Evolutionary conservation across 2,888 invertebrate species (phyloP).

Genomic region (Scaptomyza parva): DNA sequence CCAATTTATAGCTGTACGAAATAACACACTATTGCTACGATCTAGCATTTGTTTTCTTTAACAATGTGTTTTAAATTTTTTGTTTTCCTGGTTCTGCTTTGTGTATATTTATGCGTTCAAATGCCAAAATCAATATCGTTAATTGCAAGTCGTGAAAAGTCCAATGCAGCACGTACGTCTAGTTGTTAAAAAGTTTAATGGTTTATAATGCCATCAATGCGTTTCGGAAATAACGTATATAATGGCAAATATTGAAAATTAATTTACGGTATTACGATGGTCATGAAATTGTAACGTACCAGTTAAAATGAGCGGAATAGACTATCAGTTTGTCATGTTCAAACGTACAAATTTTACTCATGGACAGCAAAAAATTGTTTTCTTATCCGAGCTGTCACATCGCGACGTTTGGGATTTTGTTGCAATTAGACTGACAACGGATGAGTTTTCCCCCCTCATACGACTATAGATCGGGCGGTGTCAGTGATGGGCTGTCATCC

Average conservation of each 20-base stretch:
- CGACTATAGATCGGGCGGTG: slow-evolving; percentile 30
- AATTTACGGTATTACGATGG: slow-evolving; percentile 16
- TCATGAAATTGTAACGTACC: not conserved
- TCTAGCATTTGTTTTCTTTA: slow-evolving; percentile 31
- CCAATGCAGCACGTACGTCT: slow-evolving; percentile 58
- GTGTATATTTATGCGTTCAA: slow-evolving; percentile 38
- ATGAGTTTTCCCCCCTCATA: slow-evolving; percentile 42
- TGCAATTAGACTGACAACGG: slow-evolving; percentile 70
- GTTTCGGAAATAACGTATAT: slow-evolving; percentile 27
- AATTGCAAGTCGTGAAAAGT: slow-evolving; percentile 60
- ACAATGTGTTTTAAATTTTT: slow-evolving; percentile 15
- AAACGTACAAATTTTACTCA: slow-evolving; percentile 40
- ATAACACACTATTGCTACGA: slow-evolving; percentile 6
- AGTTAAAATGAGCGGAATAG: slow-evolving; percentile 7
- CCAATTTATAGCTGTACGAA: slow-evolving; percentile 40
- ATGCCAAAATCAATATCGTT: slow-evolving; percentile 68
- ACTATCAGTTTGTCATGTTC: not conserved
- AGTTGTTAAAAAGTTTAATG: slow-evolving; percentile 35
- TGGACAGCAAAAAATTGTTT: slow-evolving; percentile 38
- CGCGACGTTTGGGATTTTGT: slow-evolving; percentile 44
- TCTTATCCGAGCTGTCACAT: slow-evolving; percentile 53
- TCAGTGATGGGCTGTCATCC: slow-evolving; percentile 54
- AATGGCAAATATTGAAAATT: slow-evolving; percentile 28
- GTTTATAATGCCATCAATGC: slow-evolving; percentile 35
- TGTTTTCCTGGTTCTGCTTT: slow-evolving; percentile 9